Evolutionary conservation across 1,140 invertebrate genomes (phyloP), one percentile per base, ranked within the genome.

Genomic region (Hyles euphorbiae): DNA sequence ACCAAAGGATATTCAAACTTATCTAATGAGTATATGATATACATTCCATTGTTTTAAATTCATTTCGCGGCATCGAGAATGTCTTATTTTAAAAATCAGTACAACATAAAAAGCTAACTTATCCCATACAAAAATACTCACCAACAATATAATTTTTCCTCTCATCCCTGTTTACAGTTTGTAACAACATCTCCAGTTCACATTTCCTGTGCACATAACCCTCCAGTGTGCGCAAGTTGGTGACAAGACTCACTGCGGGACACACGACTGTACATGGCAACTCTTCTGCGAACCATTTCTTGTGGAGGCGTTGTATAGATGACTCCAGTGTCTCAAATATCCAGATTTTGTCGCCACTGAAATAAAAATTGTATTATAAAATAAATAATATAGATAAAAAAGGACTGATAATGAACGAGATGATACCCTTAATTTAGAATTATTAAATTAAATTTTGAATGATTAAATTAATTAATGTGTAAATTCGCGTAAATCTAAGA

Each of bases 311-410:
- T 0, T 61, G 50, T 0, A 65, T 34, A 0, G 72, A 56, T 0
- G 73, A 58, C 53, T 72, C 58, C 3, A 84, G n/a, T 0, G 73
- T 78, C 51, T 87, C 76, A 34, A 77, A 82, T 56, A 75, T 75
- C 81, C 83, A 87, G 5, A 84, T 70, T 53, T 81, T 81, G 53
- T 84, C 77, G n/a, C 83, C 80, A 34, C 83, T 84, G 68, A 9
- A 72, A 74, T 34, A 11, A 56, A 47, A 55, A 57, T 40, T 8
- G 46, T 22, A 22, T 47, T 47, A 47, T 47, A 47, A 22, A 22
- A 7, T 45, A 45, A 45, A 22, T 22, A 22, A n/a, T 45, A 45
- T 45, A 45, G 8, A 45, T 45, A 45, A 45, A 45, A 40, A 22
- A 22, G 22, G 22, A 2, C 22, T 22, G 22, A 22, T 22, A 22